Base-by-base conservation (phyloP, 2,797 vertebrate species). In the Oreonectes daqikongensis region DNA sequence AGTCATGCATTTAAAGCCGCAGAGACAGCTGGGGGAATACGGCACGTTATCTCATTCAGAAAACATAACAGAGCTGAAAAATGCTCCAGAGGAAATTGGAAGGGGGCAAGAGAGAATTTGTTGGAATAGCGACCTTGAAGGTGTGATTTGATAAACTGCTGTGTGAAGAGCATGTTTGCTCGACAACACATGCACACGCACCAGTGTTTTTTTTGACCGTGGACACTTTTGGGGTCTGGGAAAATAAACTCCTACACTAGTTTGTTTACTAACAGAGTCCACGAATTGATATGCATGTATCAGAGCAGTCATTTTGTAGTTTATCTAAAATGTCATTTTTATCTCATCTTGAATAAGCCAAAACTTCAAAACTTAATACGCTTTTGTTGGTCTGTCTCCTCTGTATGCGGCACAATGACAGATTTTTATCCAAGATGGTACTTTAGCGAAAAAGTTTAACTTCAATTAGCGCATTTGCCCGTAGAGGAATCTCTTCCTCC, bases 371-470 rank as follows among this genome's bases (percentile, higher is more conserved):
- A n/a, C n/a, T n/a, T n/a, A n/a, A n/a, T n/a, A n/a, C n/a, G n/a
- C n/a, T n/a, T n/a, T n/a, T n/a, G n/a, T n/a, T n/a, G n/a, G n/a
- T n/a, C n/a, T n/a, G 71, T 75, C 52, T 72, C 20, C 17, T 28
- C 65, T 69, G 40, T 48, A 66, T 67, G 53, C 15, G 6, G n/a
- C 15, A 65, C 24, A 28, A 32, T 24, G 46, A 52, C n/a, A 11
- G 46, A 69, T 75, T 68, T 26, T 65, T 72, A 55, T 67, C 28
- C 7, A 30, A 75, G 61, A 61, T 61, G 50, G 26, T 44, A 53
- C 30, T 72, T 78, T 69, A 78, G 78, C n/a, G 32, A 75, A 66
- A 80, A 73, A 61, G 74, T 75, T 82, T 72, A 82, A 78, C 63
- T 80, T 73, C 72, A 82, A 82, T 82, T 82, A 84, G 57, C 67